Conservation (phyloP, 2,113 vertebrate genomes). For the Panthera leo region DNA sequence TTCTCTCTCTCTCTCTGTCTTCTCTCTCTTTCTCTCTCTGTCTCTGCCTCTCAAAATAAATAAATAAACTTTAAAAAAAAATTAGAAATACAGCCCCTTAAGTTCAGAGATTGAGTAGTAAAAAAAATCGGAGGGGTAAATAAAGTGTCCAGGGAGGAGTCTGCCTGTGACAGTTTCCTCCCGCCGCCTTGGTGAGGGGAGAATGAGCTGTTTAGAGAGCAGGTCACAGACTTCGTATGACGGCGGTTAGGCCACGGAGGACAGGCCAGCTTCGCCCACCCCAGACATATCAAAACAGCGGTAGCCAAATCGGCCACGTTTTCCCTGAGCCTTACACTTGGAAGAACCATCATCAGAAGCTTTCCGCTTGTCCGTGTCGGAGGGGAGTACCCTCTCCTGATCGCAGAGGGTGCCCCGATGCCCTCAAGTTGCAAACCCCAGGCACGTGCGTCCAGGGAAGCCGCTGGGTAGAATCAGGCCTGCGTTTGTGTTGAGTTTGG, state of each 20-base stretch:
- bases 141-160: neutral
- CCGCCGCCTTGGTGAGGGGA: neutral
- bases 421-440: neutral
- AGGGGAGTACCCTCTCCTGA: neutral
- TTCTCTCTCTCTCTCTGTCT: too few relatives aligned
- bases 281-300: neutral
- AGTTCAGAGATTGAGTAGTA: neutral
- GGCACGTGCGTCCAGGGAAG: neutral
- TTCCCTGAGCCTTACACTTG: neutral
- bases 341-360: neutral
- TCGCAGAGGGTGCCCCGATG: neutral
- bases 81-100: neutral
- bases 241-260: neutral
- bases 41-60: too few relatives aligned
- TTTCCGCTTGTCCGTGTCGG: neutral
- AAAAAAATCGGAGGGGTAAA: neutral
- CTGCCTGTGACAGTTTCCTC: neutral
- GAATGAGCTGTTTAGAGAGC: neutral
- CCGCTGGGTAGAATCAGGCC: neutral
- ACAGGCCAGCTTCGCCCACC: neutral
- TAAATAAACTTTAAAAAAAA: too few relatives aligned
- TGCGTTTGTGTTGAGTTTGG: neutral
- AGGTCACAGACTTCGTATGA: neutral
- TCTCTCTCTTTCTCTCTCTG: too few relatives aligned
- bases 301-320: neutral